These are phyloP conservation scores for Petrocephalus sullivani DNA, from an alignment of 2,797 vertebrate species.

Conservation along the genomic window DNA sequence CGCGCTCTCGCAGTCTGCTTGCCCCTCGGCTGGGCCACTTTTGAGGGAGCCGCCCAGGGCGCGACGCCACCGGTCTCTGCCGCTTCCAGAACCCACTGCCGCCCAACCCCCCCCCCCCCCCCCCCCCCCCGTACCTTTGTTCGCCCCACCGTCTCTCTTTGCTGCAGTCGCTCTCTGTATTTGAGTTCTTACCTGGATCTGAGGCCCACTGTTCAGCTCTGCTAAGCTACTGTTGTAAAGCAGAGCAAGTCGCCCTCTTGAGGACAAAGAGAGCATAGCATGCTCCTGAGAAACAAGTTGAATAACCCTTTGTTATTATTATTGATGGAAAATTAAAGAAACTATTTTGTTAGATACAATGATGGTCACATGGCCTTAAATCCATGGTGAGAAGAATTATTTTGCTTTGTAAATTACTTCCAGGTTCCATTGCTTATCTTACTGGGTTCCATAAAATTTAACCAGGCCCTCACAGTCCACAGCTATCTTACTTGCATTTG, in stretches of 20 bases:
- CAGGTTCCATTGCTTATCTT: no score
- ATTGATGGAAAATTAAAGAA: background rate
- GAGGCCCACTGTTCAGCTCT: background rate
- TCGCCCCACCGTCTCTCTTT: background rate
- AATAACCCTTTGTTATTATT: background rate
- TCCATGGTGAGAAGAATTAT: background rate
- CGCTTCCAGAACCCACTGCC: constrained; percentile 31
- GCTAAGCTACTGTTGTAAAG: background rate
- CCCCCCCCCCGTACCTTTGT: background rate
- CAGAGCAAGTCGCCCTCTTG: background rate
- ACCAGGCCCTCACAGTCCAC: background rate
- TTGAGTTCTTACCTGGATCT: background rate
- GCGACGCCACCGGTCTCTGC: constrained; percentile 41
- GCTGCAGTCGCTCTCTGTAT: constrained; percentile 13
- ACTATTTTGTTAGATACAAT: background rate
- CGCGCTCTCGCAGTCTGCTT: constrained; percentile 78
- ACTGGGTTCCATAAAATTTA: no score
- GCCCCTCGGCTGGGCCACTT: constrained; percentile 80
- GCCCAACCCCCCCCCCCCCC: constrained; percentile 24
- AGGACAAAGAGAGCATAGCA: background rate
- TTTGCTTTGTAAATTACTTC: no score
- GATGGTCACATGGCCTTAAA: background rate
- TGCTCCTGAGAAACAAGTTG: background rate
- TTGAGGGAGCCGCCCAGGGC: constrained; percentile 60
- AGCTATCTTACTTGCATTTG: background rate